These are phyloP conservation scores for Axinella damicornis DNA, from an alignment of 37 sponge, comb jelly and placozoan species.

Conservation along the genomic window DNA sequence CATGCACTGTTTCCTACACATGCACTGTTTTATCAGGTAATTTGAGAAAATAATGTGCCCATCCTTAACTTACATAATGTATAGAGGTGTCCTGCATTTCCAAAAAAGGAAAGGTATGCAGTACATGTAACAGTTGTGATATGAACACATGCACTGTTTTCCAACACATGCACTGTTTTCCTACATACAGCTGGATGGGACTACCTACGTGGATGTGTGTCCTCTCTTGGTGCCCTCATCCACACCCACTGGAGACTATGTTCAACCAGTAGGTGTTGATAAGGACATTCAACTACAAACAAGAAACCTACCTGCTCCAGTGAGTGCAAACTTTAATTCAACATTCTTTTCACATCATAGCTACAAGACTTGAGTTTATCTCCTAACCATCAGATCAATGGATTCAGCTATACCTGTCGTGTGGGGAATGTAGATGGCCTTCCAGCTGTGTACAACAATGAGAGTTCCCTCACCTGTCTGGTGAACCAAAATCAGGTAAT, in stretches of 20 bases:
- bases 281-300: conserved; percentile 18
- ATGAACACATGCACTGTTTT: too few species aligned
- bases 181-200: too few species aligned
- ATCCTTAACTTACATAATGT: too few species aligned
- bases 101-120: too few species aligned
- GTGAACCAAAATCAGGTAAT: conserved; percentile 5
- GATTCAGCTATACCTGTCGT: conserved; percentile 11
- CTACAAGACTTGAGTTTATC: too few species aligned
- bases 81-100: too few species aligned
- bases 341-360: background rate
- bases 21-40: too few species aligned
- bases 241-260: conserved; percentile 27
- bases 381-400: conserved; percentile 3
- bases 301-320: conserved; percentile 41
- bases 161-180: too few species aligned
- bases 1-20: too few species aligned
- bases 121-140: too few species aligned
- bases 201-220: conserved; percentile 31
- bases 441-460: conserved; percentile 9
- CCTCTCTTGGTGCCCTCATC: conserved; percentile 21
- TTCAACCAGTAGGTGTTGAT: conserved; percentile 28
- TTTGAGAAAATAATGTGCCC: too few species aligned
- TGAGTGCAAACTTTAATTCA: background rate
- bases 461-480: conserved; percentile 24
- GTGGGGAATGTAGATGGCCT: background rate